Evolutionary conservation across 2,888 invertebrate species (phyloP).

Genomic region (Sphaeridia pumilis): DNA sequence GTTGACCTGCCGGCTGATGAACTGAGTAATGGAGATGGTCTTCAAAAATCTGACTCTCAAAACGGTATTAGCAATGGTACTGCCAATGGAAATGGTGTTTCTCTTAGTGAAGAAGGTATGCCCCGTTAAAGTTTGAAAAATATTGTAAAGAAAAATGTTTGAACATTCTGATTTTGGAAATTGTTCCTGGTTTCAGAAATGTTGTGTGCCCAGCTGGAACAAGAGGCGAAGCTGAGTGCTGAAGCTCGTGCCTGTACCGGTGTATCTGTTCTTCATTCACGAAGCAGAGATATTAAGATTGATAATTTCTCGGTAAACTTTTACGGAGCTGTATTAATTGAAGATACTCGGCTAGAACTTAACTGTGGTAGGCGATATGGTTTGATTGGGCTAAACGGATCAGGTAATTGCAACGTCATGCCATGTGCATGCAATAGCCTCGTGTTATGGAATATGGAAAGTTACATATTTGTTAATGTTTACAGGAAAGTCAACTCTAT

Average conservation of each 20-base stretch:
- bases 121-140: not conserved
- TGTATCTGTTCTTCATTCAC: conserved; percentile 84
- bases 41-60: not conserved
- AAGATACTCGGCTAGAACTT: conserved; percentile 90
- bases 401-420: conserved; percentile 59
- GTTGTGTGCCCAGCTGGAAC: conserved; percentile 72
- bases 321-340: conserved; percentile 90
- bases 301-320: conserved; percentile 94
- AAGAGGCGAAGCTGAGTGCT: conserved; percentile 82
- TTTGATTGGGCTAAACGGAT: conserved; percentile 92
- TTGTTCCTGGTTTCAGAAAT: conserved; percentile 50
- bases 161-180: conserved; percentile 1
- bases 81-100: conserved; percentile 6
- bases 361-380: conserved; percentile 97
- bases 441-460: conserved; percentile 11
- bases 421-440: too few species aligned
- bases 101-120: not conserved
- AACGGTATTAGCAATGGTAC: conserved; percentile 22
- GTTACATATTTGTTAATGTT: not conserved
- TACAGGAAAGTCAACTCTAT: conserved; percentile 78
- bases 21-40: conserved; percentile 42
- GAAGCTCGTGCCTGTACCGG: conserved; percentile 91
- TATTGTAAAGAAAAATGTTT: not conserved
- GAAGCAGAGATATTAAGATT: conserved; percentile 92
- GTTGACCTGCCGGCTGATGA: not conserved